Conservation (phyloP, 2,888 invertebrate genomes). For the Thelaira solivaga region DNA sequence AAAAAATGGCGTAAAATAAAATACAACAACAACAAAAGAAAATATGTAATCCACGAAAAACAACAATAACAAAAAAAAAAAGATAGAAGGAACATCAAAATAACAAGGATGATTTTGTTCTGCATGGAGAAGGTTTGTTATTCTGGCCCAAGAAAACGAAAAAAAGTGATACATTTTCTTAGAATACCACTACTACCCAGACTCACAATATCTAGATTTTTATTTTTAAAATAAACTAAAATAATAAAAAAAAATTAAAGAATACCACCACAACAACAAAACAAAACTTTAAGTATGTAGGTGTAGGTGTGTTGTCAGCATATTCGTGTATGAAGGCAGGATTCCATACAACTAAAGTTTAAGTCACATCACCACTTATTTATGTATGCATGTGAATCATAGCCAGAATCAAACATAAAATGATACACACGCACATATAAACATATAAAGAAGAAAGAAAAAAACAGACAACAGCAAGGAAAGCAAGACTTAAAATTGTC, state of each 20-base stretch:
- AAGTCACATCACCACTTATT: slow-evolving; percentile 63
- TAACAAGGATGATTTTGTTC: slow-evolving; percentile 47
- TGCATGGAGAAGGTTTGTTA: background rate
- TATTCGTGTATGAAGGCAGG: slow-evolving; percentile 21
- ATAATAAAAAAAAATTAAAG: slow-evolving; percentile 7
- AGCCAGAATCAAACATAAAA: background rate
- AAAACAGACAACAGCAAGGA: slow-evolving; percentile 53
- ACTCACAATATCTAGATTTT: background rate
- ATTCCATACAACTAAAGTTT: slow-evolving; percentile 53
- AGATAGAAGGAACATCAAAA: slow-evolving; percentile 67
- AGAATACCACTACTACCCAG: slow-evolving; percentile 32
- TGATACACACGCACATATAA: slow-evolving; percentile 7
- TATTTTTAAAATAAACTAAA: background rate
- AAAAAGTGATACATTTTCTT: slow-evolving; percentile 60
- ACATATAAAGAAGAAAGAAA: no score
- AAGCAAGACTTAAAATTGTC: slow-evolving; percentile 36
- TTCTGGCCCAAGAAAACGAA: slow-evolving; percentile 39
- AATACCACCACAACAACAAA: slow-evolving; percentile 13
- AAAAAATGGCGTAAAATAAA: slow-evolving; percentile 6
- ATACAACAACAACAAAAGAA: slow-evolving; percentile 22
- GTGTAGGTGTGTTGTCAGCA: background rate
- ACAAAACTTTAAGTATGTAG: background rate
- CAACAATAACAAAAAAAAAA: slow-evolving; percentile 43
- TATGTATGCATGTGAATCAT: slow-evolving; percentile 49
- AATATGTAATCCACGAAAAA: slow-evolving; percentile 45